phyloP scores from a whole-genome alignment of 2,888 invertebrate genomes.

The Tinea trinotella region DNA sequence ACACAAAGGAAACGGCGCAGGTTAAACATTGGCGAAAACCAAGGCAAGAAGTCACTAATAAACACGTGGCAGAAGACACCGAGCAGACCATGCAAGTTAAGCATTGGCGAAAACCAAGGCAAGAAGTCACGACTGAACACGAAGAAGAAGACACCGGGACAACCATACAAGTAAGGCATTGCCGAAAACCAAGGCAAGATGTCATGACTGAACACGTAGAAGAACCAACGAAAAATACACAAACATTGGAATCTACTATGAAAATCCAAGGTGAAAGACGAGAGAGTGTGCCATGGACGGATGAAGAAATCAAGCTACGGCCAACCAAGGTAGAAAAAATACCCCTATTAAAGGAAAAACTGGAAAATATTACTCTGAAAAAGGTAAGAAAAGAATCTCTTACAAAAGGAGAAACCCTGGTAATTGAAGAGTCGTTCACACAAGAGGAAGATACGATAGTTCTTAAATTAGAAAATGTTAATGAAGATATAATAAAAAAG shows the following conservation, averaged over 20 bases:
- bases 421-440: constrained; percentile 69
- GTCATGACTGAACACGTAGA: constrained; percentile 16
- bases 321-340: constrained; percentile 73
- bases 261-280: constrained; percentile 29
- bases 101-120: constrained; percentile 40
- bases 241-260: too few relatives aligned
- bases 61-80: constrained; percentile 21
- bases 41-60: constrained; percentile 20
- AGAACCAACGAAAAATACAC: too few relatives aligned
- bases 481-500: constrained; percentile 33
- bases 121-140: constrained; percentile 18
- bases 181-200: constrained; percentile 20
- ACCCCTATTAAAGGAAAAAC: constrained; percentile 65
- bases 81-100: constrained; percentile 26
- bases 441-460: constrained; percentile 73
- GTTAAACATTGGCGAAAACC: constrained; percentile 22
- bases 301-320: constrained; percentile 75
- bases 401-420: constrained; percentile 41
- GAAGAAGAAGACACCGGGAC: not conserved
- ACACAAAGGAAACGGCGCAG: constrained; percentile 14
- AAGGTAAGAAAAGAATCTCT: constrained; percentile 49
- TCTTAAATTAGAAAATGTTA: constrained; percentile 45
- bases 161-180: constrained; percentile 20
- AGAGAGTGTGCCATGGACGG: constrained; percentile 69
- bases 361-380: constrained; percentile 55